Evolutionary conservation across 2,888 invertebrate genomes (phyloP).

Genomic region (Molorchus minor): DNA sequence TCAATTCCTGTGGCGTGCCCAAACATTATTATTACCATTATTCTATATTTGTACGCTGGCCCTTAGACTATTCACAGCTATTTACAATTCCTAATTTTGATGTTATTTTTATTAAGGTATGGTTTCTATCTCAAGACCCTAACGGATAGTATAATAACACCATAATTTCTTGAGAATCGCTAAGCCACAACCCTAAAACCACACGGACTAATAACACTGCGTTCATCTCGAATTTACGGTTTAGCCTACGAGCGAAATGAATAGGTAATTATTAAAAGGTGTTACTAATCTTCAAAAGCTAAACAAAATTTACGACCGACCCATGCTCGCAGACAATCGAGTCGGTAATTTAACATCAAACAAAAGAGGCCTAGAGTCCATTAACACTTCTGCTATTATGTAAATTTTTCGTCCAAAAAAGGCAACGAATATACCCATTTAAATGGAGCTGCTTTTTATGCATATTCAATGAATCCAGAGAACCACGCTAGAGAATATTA

Average conservation of each 20-base stretch:
- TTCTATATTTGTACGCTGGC: no score
- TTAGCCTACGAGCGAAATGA: not conserved
- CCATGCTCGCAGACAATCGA: not conserved
- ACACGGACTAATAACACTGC: not conserved
- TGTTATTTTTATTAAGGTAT: no score
- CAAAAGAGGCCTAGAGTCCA: not conserved
- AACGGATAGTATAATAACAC: no score
- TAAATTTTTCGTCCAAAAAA: not conserved
- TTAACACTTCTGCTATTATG: constrained; percentile 5
- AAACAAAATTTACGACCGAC: constrained; percentile 2
- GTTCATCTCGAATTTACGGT: not conserved
- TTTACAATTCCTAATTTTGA: no score
- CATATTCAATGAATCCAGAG: not conserved
- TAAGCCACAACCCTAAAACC: no score
- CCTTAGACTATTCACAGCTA: no score
- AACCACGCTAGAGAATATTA: not conserved
- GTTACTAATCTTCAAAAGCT: not conserved
- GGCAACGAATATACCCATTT: not conserved
- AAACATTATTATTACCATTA: no score
- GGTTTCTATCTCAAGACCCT: no score
- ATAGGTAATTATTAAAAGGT: constrained; percentile 4
- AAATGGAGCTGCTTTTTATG: not conserved
- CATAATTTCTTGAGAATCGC: no score
- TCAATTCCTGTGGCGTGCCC: no score
- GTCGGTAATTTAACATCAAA: not conserved